Evolutionary conservation across 1,140 invertebrate species (phyloP), one percentile per base, ranked within the genome.

Genomic region (Drosophila nigromelanica): DNA sequence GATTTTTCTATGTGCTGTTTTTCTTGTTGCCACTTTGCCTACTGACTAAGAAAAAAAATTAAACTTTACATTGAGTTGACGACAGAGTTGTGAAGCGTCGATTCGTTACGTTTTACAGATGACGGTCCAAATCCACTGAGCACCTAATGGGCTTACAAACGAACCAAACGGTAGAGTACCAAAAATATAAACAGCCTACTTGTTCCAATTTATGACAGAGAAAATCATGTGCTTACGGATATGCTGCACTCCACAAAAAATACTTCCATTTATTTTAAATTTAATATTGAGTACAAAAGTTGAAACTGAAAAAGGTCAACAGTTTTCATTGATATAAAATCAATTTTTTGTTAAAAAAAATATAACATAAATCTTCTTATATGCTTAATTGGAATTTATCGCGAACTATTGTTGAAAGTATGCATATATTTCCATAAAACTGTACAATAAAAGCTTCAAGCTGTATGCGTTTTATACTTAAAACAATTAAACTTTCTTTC

Each of bases 11-110:
- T 73, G 70, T 64, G 43, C 21, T 45, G 40, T 68, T 60, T 85
- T 75, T 70, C 45, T 66, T 68, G 33, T 24, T 24, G 51, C 59
- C 73, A 78, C 73, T 76, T 73, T 78, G 61, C 70, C 61, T 60
- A 70, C 62, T 58, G 59, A 27, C 56, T 51, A 54, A 54, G n/a
- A 27, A 14, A 67, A 11, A 70, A 78, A 43, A 21, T 15, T 37
- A 5, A 80, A 76, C 61, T 83, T 82, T 83, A 62, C 68, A 71
- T 71, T 15, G 48, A 59, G 50, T 50, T 12, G 51, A 48, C 33
- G 33, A 35, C 33, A 7, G 33, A 35, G 33, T 35, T 35, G 33
- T 7, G 8, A 35, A 27, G 40, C 37, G 15, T 45, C 62, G 51
- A 48, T 66, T 47, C 30, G 39, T 30, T 47, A 21, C 60, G 51